Conservation (phyloP, 1,140 invertebrate genomes). For the Aphis craccivora region DNA sequence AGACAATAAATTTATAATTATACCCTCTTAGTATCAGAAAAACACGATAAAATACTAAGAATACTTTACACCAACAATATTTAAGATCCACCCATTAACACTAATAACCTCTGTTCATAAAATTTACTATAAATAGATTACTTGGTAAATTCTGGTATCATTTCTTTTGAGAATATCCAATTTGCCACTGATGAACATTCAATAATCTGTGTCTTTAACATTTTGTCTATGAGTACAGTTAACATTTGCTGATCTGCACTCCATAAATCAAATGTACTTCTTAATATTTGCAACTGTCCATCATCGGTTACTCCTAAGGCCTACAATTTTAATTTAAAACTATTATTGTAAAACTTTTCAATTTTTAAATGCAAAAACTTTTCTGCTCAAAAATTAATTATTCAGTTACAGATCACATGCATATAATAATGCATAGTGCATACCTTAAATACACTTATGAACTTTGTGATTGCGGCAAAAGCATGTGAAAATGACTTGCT, state of each 20-base stretch:
- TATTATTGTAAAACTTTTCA: neutral
- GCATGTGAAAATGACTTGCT: constrained; percentile 98
- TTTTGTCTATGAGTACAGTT: constrained; percentile 93
- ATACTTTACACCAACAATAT: neutral
- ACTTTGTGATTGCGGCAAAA: constrained; percentile 97
- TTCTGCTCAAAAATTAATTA: neutral
- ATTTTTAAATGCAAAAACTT: neutral
- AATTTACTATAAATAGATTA: constrained; percentile 63
- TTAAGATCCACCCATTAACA: neutral
- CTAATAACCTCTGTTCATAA: neutral
- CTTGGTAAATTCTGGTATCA: constrained; percentile 92
- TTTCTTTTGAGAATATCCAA: constrained; percentile 98
- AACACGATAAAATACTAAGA: neutral
- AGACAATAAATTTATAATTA: neutral
- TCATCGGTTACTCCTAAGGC: constrained; percentile 91
- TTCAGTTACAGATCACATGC: neutral
- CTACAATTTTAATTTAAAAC: constrained; percentile 64
- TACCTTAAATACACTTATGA: constrained; percentile 92
- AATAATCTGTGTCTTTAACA: constrained; percentile 96
- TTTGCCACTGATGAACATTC: constrained; percentile 96
- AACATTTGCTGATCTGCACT: constrained; percentile 96
- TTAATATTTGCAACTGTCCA: constrained; percentile 92
- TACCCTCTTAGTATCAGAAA: neutral
- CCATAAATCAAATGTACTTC: constrained; percentile 95
- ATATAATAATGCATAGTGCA: neutral